Base-by-base conservation (phyloP, 2,113 vertebrate species). In the Macheiramphus alcinus region DNA sequence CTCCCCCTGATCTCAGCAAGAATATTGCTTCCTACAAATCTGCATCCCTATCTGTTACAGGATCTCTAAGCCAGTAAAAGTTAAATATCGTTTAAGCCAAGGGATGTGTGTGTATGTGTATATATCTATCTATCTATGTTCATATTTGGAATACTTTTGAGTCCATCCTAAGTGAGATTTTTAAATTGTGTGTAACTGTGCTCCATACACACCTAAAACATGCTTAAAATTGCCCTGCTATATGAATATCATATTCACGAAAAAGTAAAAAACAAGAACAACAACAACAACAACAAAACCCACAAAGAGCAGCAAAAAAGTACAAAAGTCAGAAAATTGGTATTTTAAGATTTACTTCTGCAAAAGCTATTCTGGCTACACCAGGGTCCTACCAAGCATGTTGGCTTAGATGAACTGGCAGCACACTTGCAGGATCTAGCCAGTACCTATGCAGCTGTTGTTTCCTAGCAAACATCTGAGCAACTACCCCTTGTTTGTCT, bases 381-480 rank as follows among this genome's bases (percentile, higher is more conserved):
- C 7, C 32, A 66, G 20, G 23, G 22, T 50, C 50, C 85, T 52
- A 74, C 48, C 38, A 63, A 78, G 43, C 50, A 19, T 0, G 0
- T 6, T 70, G 58, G 48, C 43, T 62, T 40, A 48, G 52, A 16
- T 34, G 38, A 94, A 80, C 7, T n/a, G 55, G 61, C 43, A 75
- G 65, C 59, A 32, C 22, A 31, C 19, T 36, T 13, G 38, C 68
- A 92, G 53, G 70, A 29, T 42, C 13, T 32, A 72, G 31, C 8
- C 15, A 79, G 71, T 8, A 63, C 13, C 56, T 31, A 38, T 17
- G 17, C 13, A 71, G 90, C 20, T 71, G 45, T 1, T 58, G 58
- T 45, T 93, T 75, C 76, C 80, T 23, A 95, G 45, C 31, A 87
- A 92, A 86, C 25, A 80, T 47, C 66, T 72, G 47, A 92, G 25